Evolutionary conservation across 1,140 invertebrate genomes (phyloP), one percentile per base, ranked within the genome.

Genomic region (Homarus americanus): DNA sequence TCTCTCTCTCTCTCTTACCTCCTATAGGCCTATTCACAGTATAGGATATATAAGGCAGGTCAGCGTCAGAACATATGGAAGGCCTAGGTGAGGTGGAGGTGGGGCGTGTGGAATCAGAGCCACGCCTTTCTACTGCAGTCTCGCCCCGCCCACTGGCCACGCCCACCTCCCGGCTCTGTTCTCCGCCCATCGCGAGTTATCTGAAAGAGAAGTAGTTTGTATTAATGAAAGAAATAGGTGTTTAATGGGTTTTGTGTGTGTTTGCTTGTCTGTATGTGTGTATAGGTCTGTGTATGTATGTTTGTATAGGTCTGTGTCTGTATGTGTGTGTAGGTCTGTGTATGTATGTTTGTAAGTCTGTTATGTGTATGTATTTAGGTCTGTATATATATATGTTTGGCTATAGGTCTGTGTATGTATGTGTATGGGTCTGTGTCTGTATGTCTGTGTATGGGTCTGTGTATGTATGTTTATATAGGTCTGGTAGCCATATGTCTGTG

Each of bases 11-110:
- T 24, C 80, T 78, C 36, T 49, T 20, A 92, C 92, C 96, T 93
- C 97, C 97, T 92, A 98, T 98, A 20, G 98, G 98, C 92, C 97
- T 95, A 94, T 98, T 98, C 1, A 98, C 97, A 0, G 98, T 98
- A 92, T 98, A 99, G 0, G 98, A 98, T 93, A 99, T 98, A 93
- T 99, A 99, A 0, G 98, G 98, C 87, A 99, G 95, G 94, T 99
- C 98, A 0, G 97, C 97, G 94, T 98, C 97, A 0, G 97, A 97
- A 93, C 97, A 98, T 44, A 98, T 96, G 93, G 97, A 98, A 0
- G 97, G 96, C 5, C 97, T 97, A 1, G 97, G 97, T 15, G 94
- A 89, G 63, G 87, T 89, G 41, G 87, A 89, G 2, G 87, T 89
- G 2, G 87, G 87, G 24, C 87, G 63, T 24, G 28, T 82, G 36